Percentiles rank a stretch among this genome's conserved stretches.
Conservation (phyloP, 2,888 invertebrate genomes). For the Drosophila setosimentum region DNA sequence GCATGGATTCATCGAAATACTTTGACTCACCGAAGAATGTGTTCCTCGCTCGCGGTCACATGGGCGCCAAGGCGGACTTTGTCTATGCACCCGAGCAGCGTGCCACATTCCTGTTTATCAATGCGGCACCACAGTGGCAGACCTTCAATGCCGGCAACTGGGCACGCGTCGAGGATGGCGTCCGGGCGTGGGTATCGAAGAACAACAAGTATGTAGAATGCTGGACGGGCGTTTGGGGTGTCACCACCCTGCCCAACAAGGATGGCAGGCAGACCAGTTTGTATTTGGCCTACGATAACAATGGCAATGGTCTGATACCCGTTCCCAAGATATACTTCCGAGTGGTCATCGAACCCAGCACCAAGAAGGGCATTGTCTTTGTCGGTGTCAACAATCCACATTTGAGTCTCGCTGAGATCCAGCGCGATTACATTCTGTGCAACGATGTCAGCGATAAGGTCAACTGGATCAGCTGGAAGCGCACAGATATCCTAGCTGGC, state of each 20-base stretch:
- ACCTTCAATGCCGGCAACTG: slow-evolving; percentile 87
- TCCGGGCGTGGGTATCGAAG: slow-evolving; percentile 84
- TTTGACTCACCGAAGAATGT: slow-evolving; percentile 64
- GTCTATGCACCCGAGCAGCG: slow-evolving; percentile 85
- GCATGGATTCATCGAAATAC: slow-evolving; percentile 58
- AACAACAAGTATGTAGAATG: slow-evolving; percentile 83
- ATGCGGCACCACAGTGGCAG: slow-evolving; percentile 87
- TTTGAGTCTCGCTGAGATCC: slow-evolving; percentile 71
- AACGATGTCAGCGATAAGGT: slow-evolving; percentile 86
- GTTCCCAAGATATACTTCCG: slow-evolving; percentile 87
- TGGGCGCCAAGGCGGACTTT: slow-evolving; percentile 86
- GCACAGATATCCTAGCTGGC: slow-evolving; percentile 71
- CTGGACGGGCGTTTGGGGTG: slow-evolving; percentile 87
- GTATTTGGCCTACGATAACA: slow-evolving; percentile 79
- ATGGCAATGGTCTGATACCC: slow-evolving; percentile 84
- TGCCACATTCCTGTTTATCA: slow-evolving; percentile 86
- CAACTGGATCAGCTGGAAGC: slow-evolving; percentile 85
- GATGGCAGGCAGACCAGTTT: slow-evolving; percentile 79
- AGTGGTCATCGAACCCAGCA: slow-evolving; percentile 85
- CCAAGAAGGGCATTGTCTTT: slow-evolving; percentile 86
- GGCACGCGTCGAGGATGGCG: slow-evolving; percentile 85
- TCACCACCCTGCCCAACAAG: slow-evolving; percentile 86
- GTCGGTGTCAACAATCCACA: slow-evolving; percentile 85
- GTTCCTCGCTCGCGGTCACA: slow-evolving; percentile 86
- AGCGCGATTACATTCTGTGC: slow-evolving; percentile 79